Evolutionary conservation across 2,797 vertebrate species (phyloP).

Genomic region (Buphagus erythrorhynchus): DNA sequence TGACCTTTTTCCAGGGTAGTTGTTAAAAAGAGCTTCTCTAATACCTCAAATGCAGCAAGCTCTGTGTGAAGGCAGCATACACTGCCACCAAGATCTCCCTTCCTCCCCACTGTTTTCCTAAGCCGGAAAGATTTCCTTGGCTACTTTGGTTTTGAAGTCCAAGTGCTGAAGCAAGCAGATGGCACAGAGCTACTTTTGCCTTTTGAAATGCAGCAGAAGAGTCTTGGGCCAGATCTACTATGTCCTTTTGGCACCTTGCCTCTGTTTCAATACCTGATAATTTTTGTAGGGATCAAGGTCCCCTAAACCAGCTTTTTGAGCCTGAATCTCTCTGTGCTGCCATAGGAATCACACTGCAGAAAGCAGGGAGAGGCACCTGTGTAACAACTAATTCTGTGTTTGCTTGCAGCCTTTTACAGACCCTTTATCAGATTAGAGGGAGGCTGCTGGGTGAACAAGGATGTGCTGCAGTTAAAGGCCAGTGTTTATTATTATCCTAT

Average conservation of each 20-base stretch:
- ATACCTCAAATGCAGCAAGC: background rate
- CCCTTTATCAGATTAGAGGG: slow-evolving; percentile 31
- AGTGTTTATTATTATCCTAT: slow-evolving; percentile 55
- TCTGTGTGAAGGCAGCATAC: background rate
- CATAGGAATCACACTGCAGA: accelerated
- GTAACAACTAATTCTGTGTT: background rate
- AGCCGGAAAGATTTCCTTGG: slow-evolving; percentile 11
- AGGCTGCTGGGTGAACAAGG: slow-evolving; percentile 48
- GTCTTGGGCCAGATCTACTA: background rate
- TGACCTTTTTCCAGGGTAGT: background rate
- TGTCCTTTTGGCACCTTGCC: background rate
- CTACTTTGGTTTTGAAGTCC: background rate
- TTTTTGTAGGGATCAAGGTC: background rate
- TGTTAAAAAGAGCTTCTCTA: slow-evolving; percentile 1
- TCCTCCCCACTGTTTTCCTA: background rate
- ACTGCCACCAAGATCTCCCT: background rate
- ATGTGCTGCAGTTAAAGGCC: slow-evolving; percentile 27
- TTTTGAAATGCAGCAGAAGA: background rate
- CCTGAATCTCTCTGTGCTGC: background rate
- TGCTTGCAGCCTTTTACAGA: background rate
- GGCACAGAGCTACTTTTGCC: background rate
- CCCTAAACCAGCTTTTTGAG: background rate
- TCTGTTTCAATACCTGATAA: background rate
- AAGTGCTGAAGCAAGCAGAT: background rate
- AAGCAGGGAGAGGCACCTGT: background rate